Evolutionary conservation across 2,797 vertebrate genomes (phyloP), one percentile per base, ranked within the genome.

Genomic region (Acomys russatus): DNA sequence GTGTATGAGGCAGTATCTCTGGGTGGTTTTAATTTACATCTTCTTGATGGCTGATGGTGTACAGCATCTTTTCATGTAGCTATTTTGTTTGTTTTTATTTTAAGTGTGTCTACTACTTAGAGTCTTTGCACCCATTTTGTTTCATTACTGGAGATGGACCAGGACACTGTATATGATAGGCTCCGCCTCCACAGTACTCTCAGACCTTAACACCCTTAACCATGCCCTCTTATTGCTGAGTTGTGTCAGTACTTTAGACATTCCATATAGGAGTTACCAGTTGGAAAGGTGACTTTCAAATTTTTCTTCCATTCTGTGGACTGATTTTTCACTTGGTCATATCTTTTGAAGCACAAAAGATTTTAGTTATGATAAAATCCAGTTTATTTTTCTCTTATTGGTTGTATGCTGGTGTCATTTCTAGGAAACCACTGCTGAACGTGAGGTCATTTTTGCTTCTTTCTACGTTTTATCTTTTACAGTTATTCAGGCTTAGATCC

Each of bases 281-380:
- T 68, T 30, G 79, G 9, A 87, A 18, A 71, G 33, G 44, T 85
- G 61, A 63, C 63, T 94, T 92, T 68, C 20, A 76, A 85, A 64
- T 10, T 61, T 82, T 88, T 90, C 59, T 51, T 30, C 28, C 15
- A 54, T 54, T 70, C 30, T 93, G 5, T 66, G 4, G 7, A 23
- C 14, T 92, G 35, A 95, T 22, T 82, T 94, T 78, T 77, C 12
- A 63, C 54, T 78, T 92, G 15, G 61, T 28, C 38, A 9, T 59
- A 33, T 80, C 18, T 49, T 94, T 80, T 79, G 25, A 96, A 92
- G 30, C 9, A 88, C 20, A 93, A 59, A 88, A 66, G 0, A 93
- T 90, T 95, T 93, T 23, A 86, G 92, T 76, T 92, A 80, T 14
- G n/a, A 96, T 77, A 33, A 94, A 96, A 90, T 44, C 18, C 61